A percentile compares a stretch with the other conserved stretches of the same genome.
Evolutionary conservation across 2,888 invertebrate species (phyloP).

Genomic region (Uloborus plumipes): DNA sequence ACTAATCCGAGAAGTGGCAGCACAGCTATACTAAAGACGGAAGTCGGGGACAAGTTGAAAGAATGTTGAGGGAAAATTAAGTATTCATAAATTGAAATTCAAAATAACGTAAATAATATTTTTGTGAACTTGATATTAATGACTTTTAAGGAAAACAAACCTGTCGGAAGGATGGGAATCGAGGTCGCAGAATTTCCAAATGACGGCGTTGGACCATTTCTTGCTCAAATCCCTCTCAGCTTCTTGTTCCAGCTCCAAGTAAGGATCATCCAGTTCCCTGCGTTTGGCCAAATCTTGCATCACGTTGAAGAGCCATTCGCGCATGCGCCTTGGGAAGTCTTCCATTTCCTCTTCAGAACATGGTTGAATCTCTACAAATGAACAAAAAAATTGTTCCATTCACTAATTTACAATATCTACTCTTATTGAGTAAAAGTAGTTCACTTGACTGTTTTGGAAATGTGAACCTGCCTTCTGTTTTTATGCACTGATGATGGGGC

Average conservation of each 20-base stretch:
- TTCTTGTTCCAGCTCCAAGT: conserved; percentile 80
- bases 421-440: too few relatives aligned
- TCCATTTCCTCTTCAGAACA: conserved; percentile 89
- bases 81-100: too few relatives aligned
- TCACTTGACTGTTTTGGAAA: too few relatives aligned
- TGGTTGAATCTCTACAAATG: conserved; percentile 68
- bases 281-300: conserved; percentile 95
- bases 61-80: too few relatives aligned
- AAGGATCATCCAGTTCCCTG: conserved; percentile 85
- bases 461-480: background rate
- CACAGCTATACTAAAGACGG: too few relatives aligned
- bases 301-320: conserved; percentile 98
- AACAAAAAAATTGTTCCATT: background rate
- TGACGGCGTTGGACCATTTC: conserved; percentile 81
- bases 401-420: background rate
- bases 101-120: too few relatives aligned
- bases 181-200: conserved; percentile 97
- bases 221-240: conserved; percentile 80
- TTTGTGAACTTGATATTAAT: too few relatives aligned
- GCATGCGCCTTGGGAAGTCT: conserved; percentile 96
- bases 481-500: too few relatives aligned
- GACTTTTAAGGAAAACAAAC: conserved; percentile 71
- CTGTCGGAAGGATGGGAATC: conserved; percentile 92
- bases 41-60: too few relatives aligned
- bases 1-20: too few relatives aligned